phyloP scores from a whole-genome alignment of 2,797 vertebrate species.

The Brachyrhaphis roseni region DNA sequence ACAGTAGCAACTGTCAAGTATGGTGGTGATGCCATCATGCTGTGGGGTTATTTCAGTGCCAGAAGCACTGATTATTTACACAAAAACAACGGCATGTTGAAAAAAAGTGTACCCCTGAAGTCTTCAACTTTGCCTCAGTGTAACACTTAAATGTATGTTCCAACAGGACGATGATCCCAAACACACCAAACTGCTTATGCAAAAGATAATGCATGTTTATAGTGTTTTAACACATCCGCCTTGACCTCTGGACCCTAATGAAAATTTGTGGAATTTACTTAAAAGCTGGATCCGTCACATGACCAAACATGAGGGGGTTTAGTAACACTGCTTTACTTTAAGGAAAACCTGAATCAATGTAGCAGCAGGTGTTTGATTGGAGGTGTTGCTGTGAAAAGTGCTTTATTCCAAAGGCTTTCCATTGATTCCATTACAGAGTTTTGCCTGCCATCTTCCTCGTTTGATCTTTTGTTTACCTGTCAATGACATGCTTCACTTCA shows the following conservation, averaged over 20 bases:
- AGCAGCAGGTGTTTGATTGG: background rate
- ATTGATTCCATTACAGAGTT: constrained; percentile 25
- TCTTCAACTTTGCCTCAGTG: background rate
- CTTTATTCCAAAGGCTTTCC: background rate
- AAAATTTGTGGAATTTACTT: background rate
- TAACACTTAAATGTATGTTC: background rate
- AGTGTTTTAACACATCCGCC: background rate
- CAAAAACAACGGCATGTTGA: background rate
- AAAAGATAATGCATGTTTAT: background rate
- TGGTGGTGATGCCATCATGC: background rate
- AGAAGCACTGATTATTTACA: background rate
- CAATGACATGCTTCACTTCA: constrained; percentile 16
- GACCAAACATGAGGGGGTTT: background rate
- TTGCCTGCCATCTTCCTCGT: constrained; percentile 15
- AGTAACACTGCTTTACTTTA: background rate
- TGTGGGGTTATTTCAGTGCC: background rate
- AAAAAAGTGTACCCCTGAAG: too few relatives aligned
- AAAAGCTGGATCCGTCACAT: background rate
- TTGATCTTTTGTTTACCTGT: constrained; percentile 17
- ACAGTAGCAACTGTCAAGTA: background rate
- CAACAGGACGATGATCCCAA: background rate
- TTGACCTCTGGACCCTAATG: background rate
- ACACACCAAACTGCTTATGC: background rate
- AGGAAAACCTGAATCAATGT: too few relatives aligned
- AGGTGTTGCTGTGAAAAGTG: background rate